Evolutionary conservation across 2,888 invertebrate species (phyloP), one percentile per base, ranked within the genome.

Genomic region (Spilarctia lutea): DNA sequence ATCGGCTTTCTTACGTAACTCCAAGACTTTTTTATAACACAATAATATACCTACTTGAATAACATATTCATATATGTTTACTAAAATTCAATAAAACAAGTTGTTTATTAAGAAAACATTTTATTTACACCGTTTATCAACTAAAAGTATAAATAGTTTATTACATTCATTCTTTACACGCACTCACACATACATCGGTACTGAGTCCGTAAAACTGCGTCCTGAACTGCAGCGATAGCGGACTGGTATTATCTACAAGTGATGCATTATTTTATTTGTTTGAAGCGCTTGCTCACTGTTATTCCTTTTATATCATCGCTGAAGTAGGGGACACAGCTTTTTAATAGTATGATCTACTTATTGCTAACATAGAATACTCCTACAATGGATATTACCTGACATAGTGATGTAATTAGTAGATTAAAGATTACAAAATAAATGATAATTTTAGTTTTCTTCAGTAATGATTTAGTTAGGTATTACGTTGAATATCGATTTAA

Each of bases 51-150:
- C n/a, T 56, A 56, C n/a, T 24, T n/a, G 11, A 56, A 3, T n/a
- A 56, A 56, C n/a, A n/a, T 60, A 1, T 13, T 27, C 27, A 27
- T 11, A 0, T 27, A 0, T 75, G 71, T 52, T 60, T 52, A 75
- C 76, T 73, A 35, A 79, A 80, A 60, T 82, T 80, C 85, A 77
- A 82, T 83, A 83, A 81, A 80, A 85, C 83, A 86, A 76, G 73
- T 33, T 73, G 42, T 76, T 76, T 78, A 85, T 83, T 85, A 85
- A 86, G 85, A 87, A 88, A 87, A 86, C 90, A 79, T 88, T 95
- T 94, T 95, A 95, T 95, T 94, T 95, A 95, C 94, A 95, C 87
- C 71, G 86, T 89, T 89, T 92, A 89, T 87, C 79, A 86, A 87
- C 94, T 93, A 93, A 67, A 85, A 89, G 87, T 86, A 93, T 92